A percentile compares a stretch with the other conserved stretches of the same genome.
Evolutionary conservation across 1,140 invertebrate species (phyloP).

Genomic region (Chelonus insularis): DNA sequence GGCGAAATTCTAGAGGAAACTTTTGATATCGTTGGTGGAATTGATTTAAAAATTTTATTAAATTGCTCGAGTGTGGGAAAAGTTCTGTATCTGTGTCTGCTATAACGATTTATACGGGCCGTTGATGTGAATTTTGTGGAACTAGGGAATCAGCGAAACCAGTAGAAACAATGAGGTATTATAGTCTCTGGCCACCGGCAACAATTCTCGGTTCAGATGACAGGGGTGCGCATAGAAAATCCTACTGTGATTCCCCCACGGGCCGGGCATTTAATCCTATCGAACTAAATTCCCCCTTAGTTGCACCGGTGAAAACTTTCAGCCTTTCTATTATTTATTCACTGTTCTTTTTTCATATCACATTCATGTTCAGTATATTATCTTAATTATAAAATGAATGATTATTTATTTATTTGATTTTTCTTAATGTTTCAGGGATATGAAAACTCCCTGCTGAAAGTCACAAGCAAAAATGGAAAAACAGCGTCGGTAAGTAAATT

Average conservation of each 20-base stretch:
- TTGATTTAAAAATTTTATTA: no score
- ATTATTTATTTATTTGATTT: no score
- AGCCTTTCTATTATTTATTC: not conserved
- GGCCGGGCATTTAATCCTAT: not conserved
- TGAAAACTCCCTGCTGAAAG: conserved; percentile 97
- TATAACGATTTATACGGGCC: no score
- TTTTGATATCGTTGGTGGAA: no score
- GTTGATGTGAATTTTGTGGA: not conserved
- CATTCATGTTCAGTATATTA: not conserved
- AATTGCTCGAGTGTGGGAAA: no score
- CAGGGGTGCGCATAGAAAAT: not conserved
- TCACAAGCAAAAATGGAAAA: conserved; percentile 99
- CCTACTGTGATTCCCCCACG: not conserved
- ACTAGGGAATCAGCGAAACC: not conserved
- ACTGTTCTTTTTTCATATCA: not conserved
- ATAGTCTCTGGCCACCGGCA: not conserved
- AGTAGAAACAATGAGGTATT: conserved; percentile 17
- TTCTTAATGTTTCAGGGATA: conserved; percentile 84
- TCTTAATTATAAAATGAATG: no score
- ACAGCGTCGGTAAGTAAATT: conserved; percentile 91
- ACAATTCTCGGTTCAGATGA: conserved; percentile 4
- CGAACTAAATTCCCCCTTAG: not conserved
- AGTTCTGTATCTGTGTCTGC: no score
- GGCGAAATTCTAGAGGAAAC: no score
- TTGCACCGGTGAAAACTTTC: not conserved